Evolutionary conservation across 2,797 vertebrate genomes (phyloP), one percentile per base, ranked within the genome.

Genomic region (Oryzias dopingdopingensis): DNA sequence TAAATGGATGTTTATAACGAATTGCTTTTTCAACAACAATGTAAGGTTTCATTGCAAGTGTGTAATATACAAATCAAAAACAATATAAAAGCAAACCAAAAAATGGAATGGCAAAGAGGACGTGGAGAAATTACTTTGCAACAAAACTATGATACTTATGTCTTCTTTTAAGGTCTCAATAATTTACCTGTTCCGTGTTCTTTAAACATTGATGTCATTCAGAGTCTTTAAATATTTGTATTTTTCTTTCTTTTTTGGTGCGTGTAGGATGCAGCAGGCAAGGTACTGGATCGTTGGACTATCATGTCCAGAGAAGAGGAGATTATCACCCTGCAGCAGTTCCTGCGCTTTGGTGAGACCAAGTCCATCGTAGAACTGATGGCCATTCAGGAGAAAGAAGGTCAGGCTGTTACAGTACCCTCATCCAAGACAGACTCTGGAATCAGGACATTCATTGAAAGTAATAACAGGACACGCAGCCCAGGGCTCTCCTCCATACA

Each of bases 271-370:
- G 91, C 96, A 94, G 97, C 96, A 85, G 96, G 97, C 94, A 99
- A 99, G 90, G 97, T 99, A 89, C 91, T 99, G 90, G 97, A 99
- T 92, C 96, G 97, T 86, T 99, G 97, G 97, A 94, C 93, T 89
- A 99, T 99, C 91, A 99, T 99, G 97, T 98, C 96, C 85, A 92
- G 97, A 84, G 97, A 99, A 94, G 97, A 99, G 77, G 97, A 99
- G 90, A 99, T 99, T 89, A 99, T 99, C 91, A 99, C 97, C 90
- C 94, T 99, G 85, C 97, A 99, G 93, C 97, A 99, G 89, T 99
- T 99, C 88, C 88, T 99, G 80, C 94, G 97, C 88, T 99, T 99
- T 86, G 97, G 97, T 87, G 97, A 99, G 90, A 99, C 97, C 62
- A 99, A 99, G 91, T 99, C 97, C 83, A 99, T 99, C 0, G 97